Base-by-base conservation (phyloP, 2,113 vertebrate species). In the Brachyistius frenatus region DNA sequence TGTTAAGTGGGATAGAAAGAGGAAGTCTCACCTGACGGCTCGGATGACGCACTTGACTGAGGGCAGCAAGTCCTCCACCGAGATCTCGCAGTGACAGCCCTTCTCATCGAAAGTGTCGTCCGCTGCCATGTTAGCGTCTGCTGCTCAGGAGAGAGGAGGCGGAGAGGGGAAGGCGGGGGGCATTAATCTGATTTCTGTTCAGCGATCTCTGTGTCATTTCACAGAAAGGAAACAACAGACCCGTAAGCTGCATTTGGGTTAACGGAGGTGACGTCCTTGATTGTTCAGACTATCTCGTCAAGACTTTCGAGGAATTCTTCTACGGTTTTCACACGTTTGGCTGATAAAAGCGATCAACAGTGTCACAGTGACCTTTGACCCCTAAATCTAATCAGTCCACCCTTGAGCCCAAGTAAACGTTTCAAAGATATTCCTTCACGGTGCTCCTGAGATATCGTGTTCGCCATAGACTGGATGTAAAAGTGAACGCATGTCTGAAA, bases 41-140 rank as follows among this genome's bases (percentile, higher is more conserved):
- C 98, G 94, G 71, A 99, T 98, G 91, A 98, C 97, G 7, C 93
- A 95, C 94, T 97, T 99, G 82, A 99, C 95, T 0, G 97, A 94
- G 44, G 98, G 96, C 10, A 96, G 95, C 88, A 99, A 94, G 89
- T 99, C 98, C 89, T 99, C 97, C 64, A 97, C 96, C 0, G 96
- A 98, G 78, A 99, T 96, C 57, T 99, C 97, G 63, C 98, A 99
- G 88, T 99, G 97, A 86, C 97, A 99, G 73, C 96, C 96, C 92
- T 96, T 97, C 30, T 99, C 98, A 83, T 99, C 98, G 14, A 96
- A 96, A 5, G 91, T 91, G 7, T 99, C 98, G 31, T 99, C 97
- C 0, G 90, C 94, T 39, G 95, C 94, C 63, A 96, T 90, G 58
- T 93, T 96, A 46, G 96, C 95, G 76, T 99, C 98, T 86, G 96